phyloP scores from a whole-genome alignment of 2,888 invertebrate genomes.

The Phymatocera aterrima region DNA sequence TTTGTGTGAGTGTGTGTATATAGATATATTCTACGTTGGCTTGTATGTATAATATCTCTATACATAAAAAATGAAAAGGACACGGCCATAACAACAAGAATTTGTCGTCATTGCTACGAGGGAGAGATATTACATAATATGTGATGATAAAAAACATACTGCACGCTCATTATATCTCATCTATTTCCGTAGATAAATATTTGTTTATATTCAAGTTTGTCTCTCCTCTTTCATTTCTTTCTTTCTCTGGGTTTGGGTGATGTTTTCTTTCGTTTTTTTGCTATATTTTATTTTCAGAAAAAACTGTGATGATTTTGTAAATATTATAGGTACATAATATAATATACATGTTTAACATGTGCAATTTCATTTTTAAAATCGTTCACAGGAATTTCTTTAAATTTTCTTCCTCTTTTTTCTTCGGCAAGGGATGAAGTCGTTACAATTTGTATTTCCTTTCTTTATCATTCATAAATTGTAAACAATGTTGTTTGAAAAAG shows the following conservation, averaged over 20 bases:
- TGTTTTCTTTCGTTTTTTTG: slow-evolving; percentile 1
- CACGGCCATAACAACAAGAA: neutral
- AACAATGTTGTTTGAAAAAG: slow-evolving; percentile 8
- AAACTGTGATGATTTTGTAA: slow-evolving; percentile 37
- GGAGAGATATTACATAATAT: slow-evolving; percentile 6
- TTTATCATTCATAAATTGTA: too few species aligned
- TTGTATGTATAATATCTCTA: slow-evolving; percentile 57
- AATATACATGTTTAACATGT: slow-evolving; percentile 10
- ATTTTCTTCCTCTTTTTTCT: neutral
- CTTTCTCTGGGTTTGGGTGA: slow-evolving; percentile 10
- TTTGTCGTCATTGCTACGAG: slow-evolving; percentile 21
- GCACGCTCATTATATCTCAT: neutral
- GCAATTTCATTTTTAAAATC: neutral
- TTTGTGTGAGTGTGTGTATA: neutral
- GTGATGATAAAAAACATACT: slow-evolving; percentile 37
- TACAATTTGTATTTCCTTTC: neutral
- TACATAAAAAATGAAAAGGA: slow-evolving; percentile 52
- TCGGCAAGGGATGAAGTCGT: neutral
- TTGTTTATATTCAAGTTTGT: neutral
- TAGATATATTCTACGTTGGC: slow-evolving; percentile 54
- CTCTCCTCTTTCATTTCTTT: neutral
- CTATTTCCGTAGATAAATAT: slow-evolving; percentile 2
- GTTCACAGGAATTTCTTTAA: neutral
- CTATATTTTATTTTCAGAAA: slow-evolving; percentile 6
- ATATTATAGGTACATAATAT: too few species aligned